Evolutionary conservation across 2,797 vertebrate species (phyloP).

Genomic region (Hafferia zeledoni): DNA sequence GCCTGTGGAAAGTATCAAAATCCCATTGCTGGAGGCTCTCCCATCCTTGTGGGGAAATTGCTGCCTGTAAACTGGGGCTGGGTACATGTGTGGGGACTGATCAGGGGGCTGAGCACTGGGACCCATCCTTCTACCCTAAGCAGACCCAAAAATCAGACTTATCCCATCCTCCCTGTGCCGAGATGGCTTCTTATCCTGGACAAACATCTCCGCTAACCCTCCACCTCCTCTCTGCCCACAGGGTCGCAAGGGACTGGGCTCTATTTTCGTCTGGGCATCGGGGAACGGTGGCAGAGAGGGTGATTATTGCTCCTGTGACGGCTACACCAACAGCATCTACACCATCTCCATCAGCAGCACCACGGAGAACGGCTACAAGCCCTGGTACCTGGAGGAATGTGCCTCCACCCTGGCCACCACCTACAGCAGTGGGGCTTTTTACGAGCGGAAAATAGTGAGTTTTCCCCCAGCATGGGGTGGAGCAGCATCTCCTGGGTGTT

Average conservation of each 20-base stretch:
- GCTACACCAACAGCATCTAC: conserved; percentile 85
- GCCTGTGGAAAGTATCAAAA: neutral
- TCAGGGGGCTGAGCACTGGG: neutral
- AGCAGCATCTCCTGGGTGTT: neutral
- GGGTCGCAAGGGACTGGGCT: conserved; percentile 81
- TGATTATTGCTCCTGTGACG: conserved; percentile 81
- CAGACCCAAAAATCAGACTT: neutral
- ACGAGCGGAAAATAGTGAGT: conserved; percentile 83
- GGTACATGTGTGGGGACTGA: accelerated
- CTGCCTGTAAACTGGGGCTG: neutral
- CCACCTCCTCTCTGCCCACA: neutral
- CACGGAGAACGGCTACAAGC: conserved; percentile 81
- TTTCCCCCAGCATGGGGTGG: accelerated
- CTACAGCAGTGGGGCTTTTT: conserved; percentile 83
- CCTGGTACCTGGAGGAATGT: conserved; percentile 84
- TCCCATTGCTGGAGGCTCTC: neutral
- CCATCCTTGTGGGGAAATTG: accelerated
- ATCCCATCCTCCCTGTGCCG: accelerated
- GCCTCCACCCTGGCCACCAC: conserved; percentile 82
- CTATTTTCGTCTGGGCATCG: conserved; percentile 82
- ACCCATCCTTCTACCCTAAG: neutral
- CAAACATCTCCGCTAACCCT: neutral
- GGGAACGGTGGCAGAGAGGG: conserved; percentile 82
- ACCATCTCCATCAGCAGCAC: conserved; percentile 84
- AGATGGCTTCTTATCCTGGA: neutral